These are phyloP conservation scores for Apteryx mantelli DNA, from an alignment of 2,113 vertebrate species.

Conservation along the genomic window DNA sequence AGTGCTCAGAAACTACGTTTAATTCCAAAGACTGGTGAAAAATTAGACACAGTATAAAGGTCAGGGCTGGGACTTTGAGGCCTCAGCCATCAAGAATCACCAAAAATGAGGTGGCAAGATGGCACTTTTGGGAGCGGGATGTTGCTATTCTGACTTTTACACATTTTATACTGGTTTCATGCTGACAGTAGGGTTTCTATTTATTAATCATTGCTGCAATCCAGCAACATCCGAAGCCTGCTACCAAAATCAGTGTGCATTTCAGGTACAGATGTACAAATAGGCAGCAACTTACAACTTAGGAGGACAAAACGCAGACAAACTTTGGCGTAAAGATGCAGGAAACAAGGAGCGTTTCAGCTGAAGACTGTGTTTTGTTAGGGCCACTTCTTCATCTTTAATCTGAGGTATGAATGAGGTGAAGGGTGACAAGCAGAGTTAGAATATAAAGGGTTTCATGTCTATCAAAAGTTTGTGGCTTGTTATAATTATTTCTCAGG, in stretches of 20 bases:
- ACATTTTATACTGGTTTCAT: background rate
- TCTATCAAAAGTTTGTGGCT: background rate
- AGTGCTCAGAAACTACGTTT: background rate
- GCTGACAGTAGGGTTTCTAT: background rate
- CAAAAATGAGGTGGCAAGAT: background rate
- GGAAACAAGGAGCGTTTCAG: background rate
- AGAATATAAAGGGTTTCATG: background rate
- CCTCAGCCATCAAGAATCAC: background rate
- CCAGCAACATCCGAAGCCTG: background rate
- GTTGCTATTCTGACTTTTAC: background rate
- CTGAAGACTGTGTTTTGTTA: background rate
- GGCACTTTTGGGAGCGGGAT: background rate
- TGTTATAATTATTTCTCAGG: background rate
- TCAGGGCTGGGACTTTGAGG: background rate
- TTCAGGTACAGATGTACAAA: background rate
- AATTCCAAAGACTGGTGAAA: background rate
- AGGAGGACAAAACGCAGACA: background rate
- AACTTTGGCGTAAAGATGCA: background rate
- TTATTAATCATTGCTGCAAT: background rate
- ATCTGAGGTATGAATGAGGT: background rate
- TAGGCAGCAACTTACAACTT: background rate
- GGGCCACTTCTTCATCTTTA: background rate
- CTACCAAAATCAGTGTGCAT: background rate
- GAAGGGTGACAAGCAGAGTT: background rate
- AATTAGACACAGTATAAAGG: background rate